phyloP scores from a whole-genome alignment of 2,113 vertebrate genomes.

The Aptenodytes forsteri region DNA sequence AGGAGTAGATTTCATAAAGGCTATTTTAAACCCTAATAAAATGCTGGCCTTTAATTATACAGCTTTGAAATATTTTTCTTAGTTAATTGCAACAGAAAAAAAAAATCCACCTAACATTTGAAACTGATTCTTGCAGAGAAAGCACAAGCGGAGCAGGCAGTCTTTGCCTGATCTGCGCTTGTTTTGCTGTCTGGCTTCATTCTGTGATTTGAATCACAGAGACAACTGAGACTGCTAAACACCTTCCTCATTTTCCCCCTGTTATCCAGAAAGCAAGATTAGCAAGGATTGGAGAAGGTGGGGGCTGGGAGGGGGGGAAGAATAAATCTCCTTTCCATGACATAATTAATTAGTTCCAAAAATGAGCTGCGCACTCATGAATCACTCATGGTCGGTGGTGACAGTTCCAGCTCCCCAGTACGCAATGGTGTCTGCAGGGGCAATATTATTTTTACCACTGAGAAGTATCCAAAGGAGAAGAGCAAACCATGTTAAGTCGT shows the following conservation, averaged over 20 bases:
- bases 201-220: conserved; percentile 58
- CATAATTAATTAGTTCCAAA: conserved; percentile 51
- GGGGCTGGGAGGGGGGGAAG: not conserved
- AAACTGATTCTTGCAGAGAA: conserved; percentile 79
- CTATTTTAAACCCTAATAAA: conserved; percentile 82
- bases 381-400: not conserved
- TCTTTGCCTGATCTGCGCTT: conserved; percentile 34
- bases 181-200: conserved; percentile 61
- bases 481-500: not conserved
- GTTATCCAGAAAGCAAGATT: conserved; percentile 68
- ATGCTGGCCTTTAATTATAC: conserved; percentile 81
- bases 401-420: not conserved
- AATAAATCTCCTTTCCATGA: conserved; percentile 48
- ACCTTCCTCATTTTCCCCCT: conserved; percentile 8
- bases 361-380: not conserved
- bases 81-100: conserved; percentile 78
- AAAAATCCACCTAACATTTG: conserved; percentile 75
- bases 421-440: not conserved
- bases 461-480: not conserved
- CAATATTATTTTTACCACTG: not conserved
- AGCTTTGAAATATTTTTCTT: conserved; percentile 82
- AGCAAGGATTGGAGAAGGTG: conserved; percentile 18
- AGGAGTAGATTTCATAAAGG: conserved; percentile 93
- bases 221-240: conserved; percentile 30
- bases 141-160: conserved; percentile 3